Evolutionary conservation across 2,888 invertebrate genomes (phyloP).

Genomic region (Temnothorax ravouxi): DNA sequence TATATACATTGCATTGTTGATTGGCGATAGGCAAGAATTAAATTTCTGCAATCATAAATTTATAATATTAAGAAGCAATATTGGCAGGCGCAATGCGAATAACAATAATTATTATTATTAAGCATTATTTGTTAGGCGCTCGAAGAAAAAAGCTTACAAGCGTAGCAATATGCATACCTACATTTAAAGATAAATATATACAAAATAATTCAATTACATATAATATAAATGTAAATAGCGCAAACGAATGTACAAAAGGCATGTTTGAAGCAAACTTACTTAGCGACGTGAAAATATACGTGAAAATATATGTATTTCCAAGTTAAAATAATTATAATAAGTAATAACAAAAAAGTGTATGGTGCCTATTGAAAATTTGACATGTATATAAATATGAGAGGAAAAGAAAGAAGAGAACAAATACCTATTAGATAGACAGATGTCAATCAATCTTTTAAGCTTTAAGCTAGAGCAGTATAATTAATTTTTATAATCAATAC

Average conservation of each 20-base stretch:
- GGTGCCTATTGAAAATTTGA: neutral
- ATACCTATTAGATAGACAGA: neutral
- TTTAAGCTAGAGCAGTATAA: neutral
- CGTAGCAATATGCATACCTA: neutral
- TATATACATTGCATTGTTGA: neutral
- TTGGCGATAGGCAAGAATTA: constrained; percentile 17
- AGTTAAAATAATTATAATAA: neutral
- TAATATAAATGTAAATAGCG: neutral
- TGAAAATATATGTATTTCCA: constrained; percentile 2
- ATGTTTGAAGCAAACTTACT: neutral
- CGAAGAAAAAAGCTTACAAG: neutral
- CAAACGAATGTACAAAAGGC: neutral
- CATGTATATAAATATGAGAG: neutral
- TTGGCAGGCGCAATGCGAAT: neutral
- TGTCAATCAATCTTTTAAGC: neutral
- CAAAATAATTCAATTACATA: neutral
- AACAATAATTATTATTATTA: constrained; percentile 21
- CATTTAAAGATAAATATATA: constrained; percentile 3
- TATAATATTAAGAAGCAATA: neutral
- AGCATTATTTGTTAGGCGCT: neutral
- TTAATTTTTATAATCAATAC: neutral
- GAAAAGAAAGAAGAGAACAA: neutral
- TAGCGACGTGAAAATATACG: neutral
- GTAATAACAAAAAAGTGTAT: neutral
- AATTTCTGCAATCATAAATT: constrained; percentile 29